phyloP scores from a whole-genome alignment of 2,797 vertebrate species.

The Characodon lateralis region DNA sequence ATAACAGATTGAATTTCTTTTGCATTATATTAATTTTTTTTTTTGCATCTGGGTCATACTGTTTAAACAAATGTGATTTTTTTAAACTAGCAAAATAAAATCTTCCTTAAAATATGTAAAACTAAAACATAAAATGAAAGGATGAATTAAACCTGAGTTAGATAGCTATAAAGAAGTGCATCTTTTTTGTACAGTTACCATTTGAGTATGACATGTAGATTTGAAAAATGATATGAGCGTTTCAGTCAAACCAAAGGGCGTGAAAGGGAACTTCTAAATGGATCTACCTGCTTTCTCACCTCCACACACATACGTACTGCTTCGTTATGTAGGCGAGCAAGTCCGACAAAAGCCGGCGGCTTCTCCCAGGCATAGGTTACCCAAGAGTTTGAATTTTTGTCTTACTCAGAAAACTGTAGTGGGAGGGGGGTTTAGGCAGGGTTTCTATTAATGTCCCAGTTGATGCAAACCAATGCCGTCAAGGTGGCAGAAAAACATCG shows the following conservation, averaged over 20 bases:
- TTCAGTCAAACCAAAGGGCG: neutral
- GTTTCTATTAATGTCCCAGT: neutral
- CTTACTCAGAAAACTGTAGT: neutral
- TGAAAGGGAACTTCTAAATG: neutral
- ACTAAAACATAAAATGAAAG: neutral
- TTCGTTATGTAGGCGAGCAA: neutral
- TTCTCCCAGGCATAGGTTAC: neutral
- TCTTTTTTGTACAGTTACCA: neutral
- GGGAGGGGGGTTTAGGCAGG: neutral
- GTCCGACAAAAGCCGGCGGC: neutral
- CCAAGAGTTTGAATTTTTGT: neutral
- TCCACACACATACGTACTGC: neutral
- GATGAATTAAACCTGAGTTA: neutral
- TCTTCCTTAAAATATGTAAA: too few species aligned
- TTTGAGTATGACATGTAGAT: neutral
- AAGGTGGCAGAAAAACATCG: neutral
- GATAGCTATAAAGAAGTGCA: neutral
- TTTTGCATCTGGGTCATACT: neutral
- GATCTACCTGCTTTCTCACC: neutral
- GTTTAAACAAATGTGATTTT: neutral
- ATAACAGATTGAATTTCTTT: neutral
- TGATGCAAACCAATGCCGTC: neutral
- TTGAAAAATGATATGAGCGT: neutral
- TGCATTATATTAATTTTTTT: neutral
- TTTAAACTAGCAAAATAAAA: neutral